phyloP scores from a whole-genome alignment of 2,113 vertebrate genomes.

The Callospermophilus lateralis region DNA sequence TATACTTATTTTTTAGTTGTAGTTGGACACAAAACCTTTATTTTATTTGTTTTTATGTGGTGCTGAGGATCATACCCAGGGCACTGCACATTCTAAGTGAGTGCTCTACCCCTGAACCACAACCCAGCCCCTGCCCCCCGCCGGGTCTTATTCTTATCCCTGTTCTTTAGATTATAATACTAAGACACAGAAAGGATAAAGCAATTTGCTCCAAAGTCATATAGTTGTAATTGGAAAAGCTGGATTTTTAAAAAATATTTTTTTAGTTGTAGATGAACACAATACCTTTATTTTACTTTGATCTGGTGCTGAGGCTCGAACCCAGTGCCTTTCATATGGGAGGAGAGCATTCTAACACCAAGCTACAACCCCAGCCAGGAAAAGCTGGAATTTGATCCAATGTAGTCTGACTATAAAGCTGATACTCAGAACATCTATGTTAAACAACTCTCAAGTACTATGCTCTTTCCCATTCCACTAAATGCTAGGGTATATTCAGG shows the following conservation, averaged over 20 bases:
- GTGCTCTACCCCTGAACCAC: no score
- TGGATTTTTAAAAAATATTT: not conserved
- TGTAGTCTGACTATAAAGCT: not conserved
- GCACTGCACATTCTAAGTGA: no score
- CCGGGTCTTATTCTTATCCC: not conserved
- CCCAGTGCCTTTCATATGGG: no score
- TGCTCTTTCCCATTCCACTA: not conserved
- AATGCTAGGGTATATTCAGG: constrained; percentile 16
- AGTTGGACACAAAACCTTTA: no score
- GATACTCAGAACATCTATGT: not conserved
- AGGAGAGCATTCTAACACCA: no score
- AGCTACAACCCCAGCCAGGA: not conserved
- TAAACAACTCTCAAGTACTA: not conserved
- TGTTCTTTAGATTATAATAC: not conserved
- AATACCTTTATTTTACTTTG: no score
- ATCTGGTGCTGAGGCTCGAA: no score
- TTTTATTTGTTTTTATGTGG: no score
- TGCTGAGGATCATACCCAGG: no score
- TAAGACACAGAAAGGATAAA: not conserved
- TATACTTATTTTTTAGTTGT: no score
- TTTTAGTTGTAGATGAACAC: no score
- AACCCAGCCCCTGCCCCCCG: no score
- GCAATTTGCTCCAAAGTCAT: not conserved
- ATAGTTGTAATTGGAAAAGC: not conserved
- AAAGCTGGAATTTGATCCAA: constrained; percentile 29